Evolutionary conservation across 2,797 vertebrate species (phyloP), one percentile per base, ranked within the genome.

Genomic region (Propithecus deckenii): DNA sequence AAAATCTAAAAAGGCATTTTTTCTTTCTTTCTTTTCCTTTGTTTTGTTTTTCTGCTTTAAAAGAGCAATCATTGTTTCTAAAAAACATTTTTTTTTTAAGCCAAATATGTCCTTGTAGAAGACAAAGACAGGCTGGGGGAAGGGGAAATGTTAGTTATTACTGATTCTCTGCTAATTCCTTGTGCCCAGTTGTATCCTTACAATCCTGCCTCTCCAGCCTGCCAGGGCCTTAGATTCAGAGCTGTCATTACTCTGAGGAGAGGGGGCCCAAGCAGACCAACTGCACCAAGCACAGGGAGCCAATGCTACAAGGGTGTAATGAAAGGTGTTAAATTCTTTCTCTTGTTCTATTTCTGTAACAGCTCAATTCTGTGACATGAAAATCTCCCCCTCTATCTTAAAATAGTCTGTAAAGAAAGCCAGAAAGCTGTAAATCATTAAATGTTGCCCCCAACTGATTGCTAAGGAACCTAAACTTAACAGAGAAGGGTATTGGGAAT

Each of bases 391-490:
- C 52, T 87, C 57, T 43, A 63, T 46, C 74, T 93, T 94, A 96
- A 97, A 97, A 97, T 91, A 94, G 86, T 92, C 67, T 86, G 63
- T 25, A 86, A 91, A 89, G 89, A 94, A 75, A 89, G 48, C n/a
- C 1, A 3, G 52, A 91, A 96, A 91, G 86, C 94, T 97, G 86
- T 71, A 93, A 94, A 75, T 78, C 83, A 95, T 95, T 97, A 97
- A 65, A 41, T n/a, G 46, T 80, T 83, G 69, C 74, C 89, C 86
- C 74, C 67, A 86, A 6, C 84, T 46, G 89, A 94, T 71, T 52
- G 79, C 89, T 74, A 48, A 86, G 94, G 35, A 91, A 89, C 84
- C 75, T 97, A 46, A 94, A 76, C 35, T 78, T 57, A 67, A 52
- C 83, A 79, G 50, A 89, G 61, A 32, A 79, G 52, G 83, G 65